Base-by-base conservation (phyloP, 2,888 invertebrate genomes). In the Meghimatium bilineatum region DNA sequence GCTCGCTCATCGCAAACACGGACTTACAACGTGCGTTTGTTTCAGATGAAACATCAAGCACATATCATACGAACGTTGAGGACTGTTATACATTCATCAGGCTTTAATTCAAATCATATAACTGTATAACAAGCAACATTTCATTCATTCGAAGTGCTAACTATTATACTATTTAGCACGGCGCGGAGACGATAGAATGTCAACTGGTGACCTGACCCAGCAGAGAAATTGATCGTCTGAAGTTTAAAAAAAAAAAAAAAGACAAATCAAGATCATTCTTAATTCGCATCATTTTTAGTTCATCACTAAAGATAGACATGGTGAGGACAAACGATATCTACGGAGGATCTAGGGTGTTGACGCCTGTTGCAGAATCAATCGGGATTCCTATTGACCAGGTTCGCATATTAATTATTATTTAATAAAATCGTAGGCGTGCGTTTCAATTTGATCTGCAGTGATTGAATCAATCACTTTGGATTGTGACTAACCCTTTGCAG, bases 261-360 rank as follows among this genome's bases (percentile, higher is more conserved):
- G 56, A 56, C 17, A 17, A n/a, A 17, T 3, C 56, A 14, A 6
- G 56, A 56, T 56, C 56, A n/a, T 20, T 20, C 56, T 20, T n/a
- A 63, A 26, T 5, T 63, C 26, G 44, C 44, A 8, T 8, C 44
- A 44, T 8, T 44, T 44, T 29, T 14, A 26, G 56, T 56, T 56
- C 56, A 69, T 20, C n/a, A 72, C 1, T 17, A 23, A 3, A 38
- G 1, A 52, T 8, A 32, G 56, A 10, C 38, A 85, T 78, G 85
- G 32, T 26, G 34, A 29, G 44, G 29, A 85, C 63, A 78, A 79
- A 74, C 44, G 85, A 78, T 44, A 78, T 78, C 44, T 85, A 82
- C 34, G 78, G 71, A 10, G 85, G 85, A 34, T 82, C 82, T 36
- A 49, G 63, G 14, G 2, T 76, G 0, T 72, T 82, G 14, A 52